A percentile compares a stretch with the other conserved stretches of the same genome.
phyloP scores from a whole-genome alignment of 2,113 vertebrate genomes.

The Sitta europaea region DNA sequence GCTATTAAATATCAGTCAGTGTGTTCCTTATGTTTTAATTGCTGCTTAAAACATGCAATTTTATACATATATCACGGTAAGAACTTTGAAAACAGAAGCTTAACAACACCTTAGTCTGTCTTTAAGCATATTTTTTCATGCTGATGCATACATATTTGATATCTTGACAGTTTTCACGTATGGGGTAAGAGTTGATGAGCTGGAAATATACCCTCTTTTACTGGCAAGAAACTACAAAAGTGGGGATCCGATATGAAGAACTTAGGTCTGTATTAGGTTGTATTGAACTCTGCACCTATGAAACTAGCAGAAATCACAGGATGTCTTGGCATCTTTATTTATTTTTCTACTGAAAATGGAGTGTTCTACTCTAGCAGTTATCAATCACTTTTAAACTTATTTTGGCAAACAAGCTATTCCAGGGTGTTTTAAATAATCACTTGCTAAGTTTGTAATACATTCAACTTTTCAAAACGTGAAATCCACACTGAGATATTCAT shows the following conservation, averaged over 20 bases:
- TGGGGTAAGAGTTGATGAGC: neutral
- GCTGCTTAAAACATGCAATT: neutral
- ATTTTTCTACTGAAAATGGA: neutral
- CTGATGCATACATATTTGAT: neutral
- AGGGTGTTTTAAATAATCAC: neutral
- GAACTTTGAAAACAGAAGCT: neutral
- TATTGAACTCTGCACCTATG: neutral
- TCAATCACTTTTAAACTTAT: neutral
- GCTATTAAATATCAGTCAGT: neutral
- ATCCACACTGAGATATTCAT: neutral
- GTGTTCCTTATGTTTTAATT: neutral
- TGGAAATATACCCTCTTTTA: neutral
- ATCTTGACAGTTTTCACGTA: neutral
- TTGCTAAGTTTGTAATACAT: neutral
- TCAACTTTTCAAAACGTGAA: neutral
- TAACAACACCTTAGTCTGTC: neutral
- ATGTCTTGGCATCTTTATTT: neutral
- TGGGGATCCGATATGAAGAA: neutral
- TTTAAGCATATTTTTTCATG: neutral
- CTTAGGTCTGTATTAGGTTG: neutral
- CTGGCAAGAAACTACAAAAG: neutral
- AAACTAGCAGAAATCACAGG: neutral
- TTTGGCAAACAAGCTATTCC: neutral
- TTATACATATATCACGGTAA: rapidly evolving
- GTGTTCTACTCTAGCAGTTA: rapidly evolving